Base-by-base conservation (phyloP, 2,888 invertebrate species). In the Drosophila pegasa region DNA sequence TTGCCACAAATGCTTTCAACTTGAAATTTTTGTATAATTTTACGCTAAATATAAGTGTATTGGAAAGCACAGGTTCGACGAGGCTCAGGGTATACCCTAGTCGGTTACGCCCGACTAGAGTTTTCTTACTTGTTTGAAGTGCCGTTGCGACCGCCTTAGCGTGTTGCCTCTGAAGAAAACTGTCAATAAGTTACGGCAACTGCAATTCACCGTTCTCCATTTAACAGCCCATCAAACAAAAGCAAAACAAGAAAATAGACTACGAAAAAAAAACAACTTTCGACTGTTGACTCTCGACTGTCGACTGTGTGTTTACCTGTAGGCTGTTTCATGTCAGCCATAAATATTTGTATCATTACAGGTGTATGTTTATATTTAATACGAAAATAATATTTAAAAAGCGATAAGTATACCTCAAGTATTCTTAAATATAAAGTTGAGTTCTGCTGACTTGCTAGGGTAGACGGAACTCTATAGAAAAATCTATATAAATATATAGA, bases 151-250 rank as follows among this genome's bases (percentile, higher is more conserved):
- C 55, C 66, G 8, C 54, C 54, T 68, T 79, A 64, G 79, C 77
- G 82, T 80, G 60, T 38, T 59, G 60, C 25, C 54, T 27, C 58
- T 4, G 22, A 51, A 60, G 1, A 64, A 78, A 69, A 64, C 59
- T 69, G 73, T 69, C 85, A 75, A 77, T 58, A 68, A 48, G 41
- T 64, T 72, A 50, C 33, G 51, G 25, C 41, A 67, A 45, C 52
- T 51, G 22, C 47, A 64, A 31, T 41, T 43, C 54, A 50, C 27
- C 45, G 57, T 65, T 48, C 45, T 38, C 55, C 71, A 77, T 81
- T 81, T 84, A 87, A 79, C 87, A 81, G 81, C 72, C 74, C 75
- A 84, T 84, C 79, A 73, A 69, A 62, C 68, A 69, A 41, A 41
- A 62, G 50, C 33, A 59, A 63, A 51, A 31, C 18, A 27, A 47